Evolutionary conservation across 2,888 invertebrate species (phyloP).

Genomic region (Mycalesis mineus): DNA sequence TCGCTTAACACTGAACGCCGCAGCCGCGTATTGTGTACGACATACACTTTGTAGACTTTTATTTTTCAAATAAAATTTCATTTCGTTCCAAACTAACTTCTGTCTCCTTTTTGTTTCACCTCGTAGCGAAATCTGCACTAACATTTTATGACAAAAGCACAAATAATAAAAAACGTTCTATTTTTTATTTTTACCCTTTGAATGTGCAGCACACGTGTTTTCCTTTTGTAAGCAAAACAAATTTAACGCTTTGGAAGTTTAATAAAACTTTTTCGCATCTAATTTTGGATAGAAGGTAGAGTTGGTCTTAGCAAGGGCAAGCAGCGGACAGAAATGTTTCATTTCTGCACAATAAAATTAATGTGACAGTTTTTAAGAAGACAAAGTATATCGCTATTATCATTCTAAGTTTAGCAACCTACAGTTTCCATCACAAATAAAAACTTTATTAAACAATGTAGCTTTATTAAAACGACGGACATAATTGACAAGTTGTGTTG

Average conservation of each 20-base stretch:
- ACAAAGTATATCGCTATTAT: too few relatives aligned
- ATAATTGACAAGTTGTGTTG: too few relatives aligned
- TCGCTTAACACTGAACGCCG: constrained; percentile 18
- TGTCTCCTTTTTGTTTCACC: constrained; percentile 18
- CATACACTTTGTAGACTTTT: constrained; percentile 23
- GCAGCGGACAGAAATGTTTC: too few relatives aligned
- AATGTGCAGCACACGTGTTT: constrained; percentile 9
- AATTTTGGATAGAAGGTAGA: too few relatives aligned
- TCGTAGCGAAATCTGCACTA: constrained; percentile 16
- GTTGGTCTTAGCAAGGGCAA: too few relatives aligned
- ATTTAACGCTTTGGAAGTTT: background rate
- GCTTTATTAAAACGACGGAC: too few relatives aligned
- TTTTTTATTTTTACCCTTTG: constrained; percentile 18
- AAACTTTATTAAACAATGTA: too few relatives aligned
- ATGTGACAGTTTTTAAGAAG: too few relatives aligned
- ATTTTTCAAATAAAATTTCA: constrained; percentile 26
- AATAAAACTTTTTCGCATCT: background rate
- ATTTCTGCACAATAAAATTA: too few relatives aligned
- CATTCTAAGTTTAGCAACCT: too few relatives aligned
- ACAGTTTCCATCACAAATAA: too few relatives aligned
- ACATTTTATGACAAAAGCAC: constrained; percentile 18
- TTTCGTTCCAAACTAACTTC: constrained; percentile 26
- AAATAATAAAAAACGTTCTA: constrained; percentile 18
- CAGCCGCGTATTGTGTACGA: constrained; percentile 19
- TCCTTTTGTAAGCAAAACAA: constrained; percentile 5